A percentile compares a stretch with the other conserved stretches of the same genome.
Evolutionary conservation across 2,797 vertebrate species (phyloP).

Genomic region (Tadarida brasiliensis): DNA sequence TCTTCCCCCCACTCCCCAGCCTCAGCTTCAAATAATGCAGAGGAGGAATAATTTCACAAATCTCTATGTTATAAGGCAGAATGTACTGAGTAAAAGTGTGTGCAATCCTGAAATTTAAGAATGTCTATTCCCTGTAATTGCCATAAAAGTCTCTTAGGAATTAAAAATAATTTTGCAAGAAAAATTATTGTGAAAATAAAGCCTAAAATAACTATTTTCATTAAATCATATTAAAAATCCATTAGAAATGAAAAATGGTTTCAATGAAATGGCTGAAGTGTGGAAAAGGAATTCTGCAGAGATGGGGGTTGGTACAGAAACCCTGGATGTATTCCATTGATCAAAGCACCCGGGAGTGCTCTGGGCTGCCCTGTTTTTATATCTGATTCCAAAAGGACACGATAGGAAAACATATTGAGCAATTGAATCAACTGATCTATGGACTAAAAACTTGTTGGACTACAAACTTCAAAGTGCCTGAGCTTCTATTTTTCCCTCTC

Average conservation of each 20-base stretch:
- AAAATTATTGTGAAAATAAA: slow-evolving; percentile 12
- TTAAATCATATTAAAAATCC: slow-evolving; percentile 36
- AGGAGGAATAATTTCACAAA: not conserved
- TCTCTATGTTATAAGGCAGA: not conserved
- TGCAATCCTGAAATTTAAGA: not conserved
- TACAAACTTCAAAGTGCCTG: not conserved
- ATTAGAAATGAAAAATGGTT: slow-evolving; percentile 38
- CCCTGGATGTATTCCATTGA: not conserved
- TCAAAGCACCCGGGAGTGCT: not conserved
- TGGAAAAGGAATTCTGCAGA: not conserved
- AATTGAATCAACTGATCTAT: not conserved
- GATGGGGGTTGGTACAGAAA: not conserved
- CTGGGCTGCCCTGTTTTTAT: not conserved
- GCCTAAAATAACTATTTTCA: not conserved
- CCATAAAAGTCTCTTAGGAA: not conserved
- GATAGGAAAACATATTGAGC: not conserved
- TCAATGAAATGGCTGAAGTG: not conserved
- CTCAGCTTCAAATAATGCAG: slow-evolving; percentile 4
- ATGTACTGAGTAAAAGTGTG: not conserved
- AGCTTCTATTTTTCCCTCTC: not conserved
- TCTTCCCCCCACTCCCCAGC: too few species aligned
- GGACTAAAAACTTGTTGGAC: not conserved
- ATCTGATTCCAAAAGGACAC: slow-evolving; percentile 2
- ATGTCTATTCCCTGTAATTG: not conserved
- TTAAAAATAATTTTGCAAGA: slow-evolving; percentile 42